These are phyloP conservation scores for Gallinago undulata DNA, from an alignment of 2,113 vertebrate genomes.

Conservation along the genomic window DNA sequence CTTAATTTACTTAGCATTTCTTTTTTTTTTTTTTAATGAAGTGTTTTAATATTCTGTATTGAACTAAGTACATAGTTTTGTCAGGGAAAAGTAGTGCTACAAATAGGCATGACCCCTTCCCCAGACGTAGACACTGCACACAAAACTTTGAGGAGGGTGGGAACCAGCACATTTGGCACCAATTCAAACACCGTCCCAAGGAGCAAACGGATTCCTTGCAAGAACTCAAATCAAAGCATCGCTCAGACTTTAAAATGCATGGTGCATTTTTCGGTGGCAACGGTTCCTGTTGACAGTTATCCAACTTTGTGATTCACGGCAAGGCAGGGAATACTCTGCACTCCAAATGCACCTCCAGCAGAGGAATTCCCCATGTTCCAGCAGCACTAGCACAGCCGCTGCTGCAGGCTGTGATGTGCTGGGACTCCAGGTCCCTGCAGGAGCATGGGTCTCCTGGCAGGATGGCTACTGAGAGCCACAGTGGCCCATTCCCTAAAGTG, in stretches of 20 bases:
- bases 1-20: neutral
- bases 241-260: neutral
- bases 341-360: neutral
- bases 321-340: neutral
- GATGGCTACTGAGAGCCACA: accelerated
- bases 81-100: neutral
- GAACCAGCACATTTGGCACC: neutral
- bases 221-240: neutral
- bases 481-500: accelerated
- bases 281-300: neutral
- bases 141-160: neutral
- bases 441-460: accelerated
- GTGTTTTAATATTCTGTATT: neutral
- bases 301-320: neutral
- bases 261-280: neutral
- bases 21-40: neutral
- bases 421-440: neutral
- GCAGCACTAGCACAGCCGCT: accelerated
- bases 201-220: neutral
- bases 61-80: neutral
- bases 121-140: accelerated
- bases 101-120: neutral
- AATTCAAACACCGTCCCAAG: neutral
- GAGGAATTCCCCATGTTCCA: neutral
- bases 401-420: neutral